Percentiles rank a stretch among this genome's conserved stretches.
phyloP scores from a whole-genome alignment of 2,113 vertebrate species.

The Falcunculus frontatus region DNA sequence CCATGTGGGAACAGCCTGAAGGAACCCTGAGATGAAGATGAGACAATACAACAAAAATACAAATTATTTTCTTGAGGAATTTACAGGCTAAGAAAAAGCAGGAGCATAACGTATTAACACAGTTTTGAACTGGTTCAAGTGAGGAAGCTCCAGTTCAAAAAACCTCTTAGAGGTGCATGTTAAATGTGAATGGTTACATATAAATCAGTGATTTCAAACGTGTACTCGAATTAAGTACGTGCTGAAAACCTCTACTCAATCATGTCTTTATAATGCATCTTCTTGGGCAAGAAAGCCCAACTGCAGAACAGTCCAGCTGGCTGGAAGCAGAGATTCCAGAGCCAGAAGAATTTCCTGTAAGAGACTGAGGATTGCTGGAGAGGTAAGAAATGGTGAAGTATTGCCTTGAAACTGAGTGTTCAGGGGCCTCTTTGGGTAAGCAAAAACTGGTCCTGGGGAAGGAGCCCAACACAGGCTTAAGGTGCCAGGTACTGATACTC shows the following conservation, averaged over 20 bases:
- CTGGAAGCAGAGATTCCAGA: neutral
- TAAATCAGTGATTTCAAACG: neutral
- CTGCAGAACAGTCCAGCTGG: neutral
- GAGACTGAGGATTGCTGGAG: neutral
- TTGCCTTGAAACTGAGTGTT: neutral
- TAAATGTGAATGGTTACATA: neutral
- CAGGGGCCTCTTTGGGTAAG: neutral
- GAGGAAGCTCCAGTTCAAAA: neutral
- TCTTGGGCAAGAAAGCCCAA: neutral
- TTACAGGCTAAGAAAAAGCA: neutral
- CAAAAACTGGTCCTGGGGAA: neutral
- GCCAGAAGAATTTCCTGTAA: neutral
- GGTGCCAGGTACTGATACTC: neutral
- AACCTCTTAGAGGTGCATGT: neutral
- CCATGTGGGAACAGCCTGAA: neutral
- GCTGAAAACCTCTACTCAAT: neutral
- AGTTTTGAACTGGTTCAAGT: neutral
- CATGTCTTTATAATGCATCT: neutral
- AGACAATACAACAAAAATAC: neutral
- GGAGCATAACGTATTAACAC: neutral
- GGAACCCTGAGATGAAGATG: neutral
- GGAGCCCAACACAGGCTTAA: neutral
- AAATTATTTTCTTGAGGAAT: neutral
- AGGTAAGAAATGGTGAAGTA: neutral
- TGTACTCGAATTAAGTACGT: neutral